Evolutionary conservation across 1,140 invertebrate species (phyloP).

Genomic region (Drosophila cardini): DNA sequence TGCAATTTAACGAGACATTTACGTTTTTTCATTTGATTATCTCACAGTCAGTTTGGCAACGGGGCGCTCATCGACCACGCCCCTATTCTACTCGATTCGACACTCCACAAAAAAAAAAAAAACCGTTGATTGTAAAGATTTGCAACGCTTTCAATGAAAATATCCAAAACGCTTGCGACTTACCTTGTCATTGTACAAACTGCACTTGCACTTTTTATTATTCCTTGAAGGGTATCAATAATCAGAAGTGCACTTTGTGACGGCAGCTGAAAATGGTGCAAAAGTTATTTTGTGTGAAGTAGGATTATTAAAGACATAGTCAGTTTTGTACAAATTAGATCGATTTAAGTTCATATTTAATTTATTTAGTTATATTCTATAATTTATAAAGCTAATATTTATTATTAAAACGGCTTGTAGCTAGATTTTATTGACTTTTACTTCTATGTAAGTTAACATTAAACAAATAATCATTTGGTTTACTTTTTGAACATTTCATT

Average conservation of each 20-base stretch:
- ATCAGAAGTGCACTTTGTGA: background rate
- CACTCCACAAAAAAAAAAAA: constrained; percentile 40
- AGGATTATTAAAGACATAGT: background rate
- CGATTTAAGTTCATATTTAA: no score
- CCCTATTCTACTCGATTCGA: constrained; percentile 3
- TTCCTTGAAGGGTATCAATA: background rate
- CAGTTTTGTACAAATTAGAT: no score
- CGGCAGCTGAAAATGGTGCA: background rate
- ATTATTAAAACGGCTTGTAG: no score
- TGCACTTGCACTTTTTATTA: constrained; percentile 30
- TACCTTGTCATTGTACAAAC: constrained; percentile 69
- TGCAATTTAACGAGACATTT: constrained; percentile 84
- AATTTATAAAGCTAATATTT: no score
- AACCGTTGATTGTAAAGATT: constrained; percentile 76
- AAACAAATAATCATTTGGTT: no score
- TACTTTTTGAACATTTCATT: no score
- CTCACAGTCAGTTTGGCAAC: constrained; percentile 78
- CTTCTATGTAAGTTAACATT: no score
- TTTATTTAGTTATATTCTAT: no score
- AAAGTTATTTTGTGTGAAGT: background rate
- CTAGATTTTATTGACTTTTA: no score
- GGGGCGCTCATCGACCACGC: constrained; percentile 32
- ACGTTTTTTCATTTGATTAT: constrained; percentile 84
- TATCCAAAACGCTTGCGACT: constrained; percentile 51
- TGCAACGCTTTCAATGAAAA: constrained; percentile 47